Percentiles rank a stretch among this genome's conserved stretches.
Evolutionary conservation across 2,797 vertebrate species (phyloP).

Genomic region (Leuciscus waleckii): DNA sequence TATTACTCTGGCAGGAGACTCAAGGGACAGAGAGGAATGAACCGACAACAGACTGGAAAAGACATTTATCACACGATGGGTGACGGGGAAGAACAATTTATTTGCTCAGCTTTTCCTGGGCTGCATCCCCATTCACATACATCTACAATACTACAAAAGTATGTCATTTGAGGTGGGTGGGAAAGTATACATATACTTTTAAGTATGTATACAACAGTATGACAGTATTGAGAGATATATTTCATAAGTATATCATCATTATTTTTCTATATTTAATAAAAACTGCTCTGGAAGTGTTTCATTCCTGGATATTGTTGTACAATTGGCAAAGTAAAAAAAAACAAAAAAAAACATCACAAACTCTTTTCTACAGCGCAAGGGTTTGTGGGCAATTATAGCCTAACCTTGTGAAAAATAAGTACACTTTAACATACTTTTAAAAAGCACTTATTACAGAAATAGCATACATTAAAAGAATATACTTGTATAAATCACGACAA

Average conservation of each 20-base stretch:
- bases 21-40: constrained; percentile 36
- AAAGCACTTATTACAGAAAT: background rate
- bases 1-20: constrained; percentile 33
- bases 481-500: too few relatives aligned
- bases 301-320: background rate
- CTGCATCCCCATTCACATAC: background rate
- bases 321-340: background rate
- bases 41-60: constrained; percentile 29
- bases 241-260: background rate
- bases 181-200: background rate
- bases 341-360: background rate
- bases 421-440: background rate
- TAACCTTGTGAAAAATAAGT: background rate
- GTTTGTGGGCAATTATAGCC: background rate
- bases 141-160: background rate
- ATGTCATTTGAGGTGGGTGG: background rate
- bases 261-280: background rate
- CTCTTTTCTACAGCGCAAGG: background rate
- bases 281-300: background rate
- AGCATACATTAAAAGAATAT: background rate
- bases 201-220: background rate
- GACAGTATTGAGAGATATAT: background rate
- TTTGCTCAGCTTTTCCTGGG: background rate
- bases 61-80: constrained; percentile 44
- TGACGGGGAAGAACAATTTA: background rate